Percentiles rank a stretch among this genome's conserved stretches.
These are phyloP conservation scores for Lophius piscatorius DNA, from an alignment of 2,113 vertebrate genomes.

Conservation along the genomic window DNA sequence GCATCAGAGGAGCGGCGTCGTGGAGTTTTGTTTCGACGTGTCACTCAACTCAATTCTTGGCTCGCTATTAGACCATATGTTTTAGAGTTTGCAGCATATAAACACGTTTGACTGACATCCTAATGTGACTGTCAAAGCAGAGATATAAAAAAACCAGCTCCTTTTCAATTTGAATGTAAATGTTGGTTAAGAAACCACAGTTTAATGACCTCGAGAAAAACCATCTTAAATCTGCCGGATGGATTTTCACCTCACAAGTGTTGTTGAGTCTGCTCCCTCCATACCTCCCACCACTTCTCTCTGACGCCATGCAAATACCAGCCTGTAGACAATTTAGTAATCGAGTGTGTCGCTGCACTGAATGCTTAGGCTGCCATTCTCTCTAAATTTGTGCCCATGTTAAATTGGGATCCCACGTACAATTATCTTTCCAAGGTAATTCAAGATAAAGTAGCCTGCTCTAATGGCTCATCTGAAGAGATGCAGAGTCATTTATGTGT, in stretches of 20 bases:
- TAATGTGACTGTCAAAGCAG: constrained; percentile 26
- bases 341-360: constrained; percentile 49
- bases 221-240: constrained; percentile 1
- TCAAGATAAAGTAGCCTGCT: constrained; percentile 45
- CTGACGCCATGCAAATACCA: constrained; percentile 55
- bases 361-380: constrained; percentile 55
- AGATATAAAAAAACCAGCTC: background rate
- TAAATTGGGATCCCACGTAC: constrained; percentile 73
- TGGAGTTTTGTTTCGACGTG: constrained; percentile 46
- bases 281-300: constrained; percentile 3
- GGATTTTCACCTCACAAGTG: constrained; percentile 9
- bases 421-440: constrained; percentile 73
- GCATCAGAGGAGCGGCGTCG: constrained; percentile 46
- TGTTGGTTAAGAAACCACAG: background rate
- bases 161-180: constrained; percentile 9
- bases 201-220: constrained; percentile 12
- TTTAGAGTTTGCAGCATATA: constrained; percentile 44
- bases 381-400: constrained; percentile 57
- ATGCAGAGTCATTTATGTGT: constrained; percentile 65
- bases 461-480: constrained; percentile 61
- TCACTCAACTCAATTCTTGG: constrained; percentile 46
- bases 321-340: constrained; percentile 64
- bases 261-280: constrained; percentile 15
- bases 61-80: constrained; percentile 55
- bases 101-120: constrained; percentile 58